Conservation (phyloP, 1,140 invertebrate species). For the Asobara japonica region DNA sequence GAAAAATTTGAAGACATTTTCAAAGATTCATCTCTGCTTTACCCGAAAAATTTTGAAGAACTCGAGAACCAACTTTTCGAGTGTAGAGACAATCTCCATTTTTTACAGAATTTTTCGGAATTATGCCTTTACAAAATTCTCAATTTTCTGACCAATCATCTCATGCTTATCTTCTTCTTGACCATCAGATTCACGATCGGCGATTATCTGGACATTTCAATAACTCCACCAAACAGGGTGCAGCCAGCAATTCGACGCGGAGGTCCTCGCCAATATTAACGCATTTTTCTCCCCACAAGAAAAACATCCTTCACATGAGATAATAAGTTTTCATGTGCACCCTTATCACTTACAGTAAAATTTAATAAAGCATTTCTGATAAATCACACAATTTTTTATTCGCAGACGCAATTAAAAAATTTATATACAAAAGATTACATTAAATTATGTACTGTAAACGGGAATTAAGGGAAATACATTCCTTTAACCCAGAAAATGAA, state of each 20-base stretch:
- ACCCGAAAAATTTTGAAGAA: no score
- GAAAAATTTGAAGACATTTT: no score
- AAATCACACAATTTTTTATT: conserved; percentile 4
- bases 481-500: not conserved
- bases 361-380: not conserved
- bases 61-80: no score
- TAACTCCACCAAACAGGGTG: conserved; percentile 86
- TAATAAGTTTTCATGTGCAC: no score
- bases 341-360: no score
- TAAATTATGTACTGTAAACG: conserved; percentile 23
- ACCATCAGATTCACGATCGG: conserved; percentile 86
- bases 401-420: conserved; percentile 14
- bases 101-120: no score
- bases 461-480: not conserved
- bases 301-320: no score
- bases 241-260: conserved; percentile 73
- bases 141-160: conserved; percentile 19
- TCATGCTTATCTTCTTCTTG: not conserved
- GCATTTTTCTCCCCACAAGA: not conserved
- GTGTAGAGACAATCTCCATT: no score
- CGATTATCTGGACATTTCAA: conserved; percentile 97
- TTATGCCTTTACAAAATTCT: no score
- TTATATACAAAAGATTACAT: conserved; percentile 35
- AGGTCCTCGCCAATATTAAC: conserved; percentile 68
- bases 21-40: no score